phyloP scores from a whole-genome alignment of 2,113 vertebrate genomes.

The Plotosus lineatus region DNA sequence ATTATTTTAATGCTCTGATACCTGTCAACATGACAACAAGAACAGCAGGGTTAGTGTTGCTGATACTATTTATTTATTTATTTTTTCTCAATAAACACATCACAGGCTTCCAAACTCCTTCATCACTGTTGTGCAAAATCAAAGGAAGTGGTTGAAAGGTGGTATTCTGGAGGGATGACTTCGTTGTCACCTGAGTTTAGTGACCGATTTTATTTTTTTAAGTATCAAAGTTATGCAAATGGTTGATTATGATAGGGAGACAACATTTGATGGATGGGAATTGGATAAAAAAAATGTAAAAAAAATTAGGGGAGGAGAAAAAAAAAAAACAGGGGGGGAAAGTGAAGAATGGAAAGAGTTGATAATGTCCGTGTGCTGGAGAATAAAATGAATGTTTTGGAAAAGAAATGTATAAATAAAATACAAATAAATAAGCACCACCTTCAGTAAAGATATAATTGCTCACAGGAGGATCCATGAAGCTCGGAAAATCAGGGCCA shows the following conservation, averaged over 20 bases:
- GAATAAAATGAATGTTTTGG: not conserved
- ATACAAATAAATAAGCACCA: no score
- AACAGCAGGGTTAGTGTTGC: not conserved
- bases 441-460: conserved; percentile 31
- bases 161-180: no score
- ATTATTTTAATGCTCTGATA: not conserved
- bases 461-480: conserved; percentile 28
- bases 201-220: no score
- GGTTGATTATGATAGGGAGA: no score
- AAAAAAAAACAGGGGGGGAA: no score
- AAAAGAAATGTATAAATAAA: conserved; percentile 9
- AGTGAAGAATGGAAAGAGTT: no score
- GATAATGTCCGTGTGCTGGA: not conserved
- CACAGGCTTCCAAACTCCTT: not conserved
- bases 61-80: not conserved
- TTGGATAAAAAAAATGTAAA: no score
- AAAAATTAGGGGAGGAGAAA: no score
- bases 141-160: not conserved
- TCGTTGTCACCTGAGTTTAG: no score
- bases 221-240: no score
- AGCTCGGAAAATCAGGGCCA: conserved; percentile 2
- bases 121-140: not conserved
- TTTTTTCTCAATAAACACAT: not conserved
- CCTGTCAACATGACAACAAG: no score
- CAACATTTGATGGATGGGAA: no score